These are phyloP conservation scores for Drosophila falleni DNA, from an alignment of 2,888 invertebrate genomes.

Conservation along the genomic window DNA sequence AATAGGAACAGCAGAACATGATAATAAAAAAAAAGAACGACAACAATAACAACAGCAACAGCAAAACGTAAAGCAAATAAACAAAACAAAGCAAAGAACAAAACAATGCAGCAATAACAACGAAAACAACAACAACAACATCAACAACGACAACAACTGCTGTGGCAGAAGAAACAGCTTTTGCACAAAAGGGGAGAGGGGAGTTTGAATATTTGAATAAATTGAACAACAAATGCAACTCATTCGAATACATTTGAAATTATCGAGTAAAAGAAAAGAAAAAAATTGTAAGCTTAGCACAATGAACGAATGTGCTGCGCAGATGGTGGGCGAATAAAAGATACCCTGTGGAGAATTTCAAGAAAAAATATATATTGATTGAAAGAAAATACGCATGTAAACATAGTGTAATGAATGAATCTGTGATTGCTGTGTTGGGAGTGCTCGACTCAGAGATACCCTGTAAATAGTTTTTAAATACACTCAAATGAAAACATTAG, in stretches of 20 bases:
- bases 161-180: conserved; percentile 24
- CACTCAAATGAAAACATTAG: not conserved
- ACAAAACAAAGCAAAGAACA: conserved; percentile 25
- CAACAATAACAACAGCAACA: conserved; percentile 30
- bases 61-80: conserved; percentile 14
- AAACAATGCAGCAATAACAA: conserved; percentile 44
- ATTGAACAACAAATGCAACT: conserved; percentile 21
- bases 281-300: not conserved
- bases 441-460: not conserved
- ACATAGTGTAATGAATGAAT: not conserved
- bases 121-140: conserved; percentile 32
- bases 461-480: not conserved
- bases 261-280: not conserved
- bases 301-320: not conserved
- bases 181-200: not conserved
- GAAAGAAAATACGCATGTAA: not conserved
- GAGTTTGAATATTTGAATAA: conserved; percentile 7
- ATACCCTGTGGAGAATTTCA: not conserved
- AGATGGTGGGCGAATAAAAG: not conserved
- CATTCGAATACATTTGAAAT: conserved; percentile 13
- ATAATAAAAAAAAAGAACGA: conserved; percentile 26
- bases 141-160: conserved; percentile 11
- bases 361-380: not conserved
- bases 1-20: conserved; percentile 16
- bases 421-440: not conserved